These are phyloP conservation scores for Cyprinodon brontotheroides DNA, from an alignment of 2,113 vertebrate genomes.

Conservation along the genomic window DNA sequence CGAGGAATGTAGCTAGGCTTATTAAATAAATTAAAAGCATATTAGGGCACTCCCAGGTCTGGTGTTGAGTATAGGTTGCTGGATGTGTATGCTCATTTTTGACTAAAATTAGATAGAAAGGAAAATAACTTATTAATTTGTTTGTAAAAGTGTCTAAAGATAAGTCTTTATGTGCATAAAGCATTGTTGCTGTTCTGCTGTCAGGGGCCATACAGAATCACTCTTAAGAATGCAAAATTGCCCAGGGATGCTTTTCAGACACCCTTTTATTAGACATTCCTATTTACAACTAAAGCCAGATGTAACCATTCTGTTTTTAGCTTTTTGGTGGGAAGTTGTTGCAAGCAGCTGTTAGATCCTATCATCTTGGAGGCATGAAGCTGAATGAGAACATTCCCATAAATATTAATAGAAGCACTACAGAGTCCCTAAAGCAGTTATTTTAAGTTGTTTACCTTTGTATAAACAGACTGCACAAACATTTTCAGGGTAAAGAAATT, in stretches of 20 bases:
- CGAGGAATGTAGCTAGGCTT: not conserved
- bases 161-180: not conserved
- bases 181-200: not conserved
- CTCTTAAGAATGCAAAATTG: not conserved
- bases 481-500: not conserved
- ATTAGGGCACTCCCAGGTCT: not conserved
- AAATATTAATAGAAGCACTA: constrained; percentile 22
- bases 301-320: not conserved
- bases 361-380: not conserved
- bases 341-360: not conserved
- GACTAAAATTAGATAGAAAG: not conserved
- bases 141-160: not conserved
- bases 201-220: not conserved
- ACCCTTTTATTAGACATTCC: not conserved
- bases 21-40: not conserved
- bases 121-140: not conserved
- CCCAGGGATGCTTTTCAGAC: not conserved
- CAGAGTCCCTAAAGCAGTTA: not conserved
- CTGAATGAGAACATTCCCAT: constrained; percentile 7
- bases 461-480: not conserved
- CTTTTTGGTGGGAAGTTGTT: not conserved
- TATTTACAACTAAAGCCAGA: not conserved
- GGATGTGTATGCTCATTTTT: not conserved
- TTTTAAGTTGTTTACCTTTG: constrained; percentile 2
- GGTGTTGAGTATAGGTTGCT: not conserved